Evolutionary conservation across 2,888 invertebrate genomes (phyloP), one percentile per base, ranked within the genome.

Genomic region (Hirtodrosophila duncani): DNA sequence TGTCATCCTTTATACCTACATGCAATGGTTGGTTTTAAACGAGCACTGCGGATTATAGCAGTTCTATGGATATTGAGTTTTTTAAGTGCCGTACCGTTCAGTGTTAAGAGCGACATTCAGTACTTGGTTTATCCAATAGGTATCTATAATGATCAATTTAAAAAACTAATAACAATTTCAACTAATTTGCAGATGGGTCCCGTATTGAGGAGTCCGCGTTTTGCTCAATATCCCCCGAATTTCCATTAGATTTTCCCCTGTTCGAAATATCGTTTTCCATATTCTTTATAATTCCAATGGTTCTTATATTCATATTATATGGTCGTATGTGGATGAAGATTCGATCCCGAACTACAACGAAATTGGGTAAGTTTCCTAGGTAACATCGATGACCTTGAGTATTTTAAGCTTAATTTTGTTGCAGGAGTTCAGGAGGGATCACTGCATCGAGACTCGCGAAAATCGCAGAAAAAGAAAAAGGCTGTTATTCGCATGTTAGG

Each of bases 1-100:
- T 97, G 97, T 83, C 94, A 96, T 84, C 96, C 97, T 0, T 88
- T 97, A 26, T 91, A 92, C 81, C 89, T 93, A 55, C 93, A 95
- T 86, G 91, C 92, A 23, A 93, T 96, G 91, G 93, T 94, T 1
- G 94, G 94, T 1, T 90, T 95, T 18, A 91, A 93, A 36, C 88
- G 96, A n/a, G 94, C 95, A 1, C 86, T 93, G 20, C 90, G 92
- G 58, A 93, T 96, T 60, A 94, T 97, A 36, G 89, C 92, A 0
- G 89, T 89, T 0, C 88, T 95, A 4, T 97, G 97, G 97, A 81
- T 91, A 1, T 82, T 94, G 4, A 92, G 95, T 0, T 89, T 94
- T 33, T 55, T 93, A 10, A 91, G 91, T 18, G 96, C 96, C 0
- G 86, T 91, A 8, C 95, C 95, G 0, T 94, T 95, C 83, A 92